These are phyloP conservation scores for Colostygia pectinataria DNA, from an alignment of 2,888 invertebrate species.

Conservation along the genomic window DNA sequence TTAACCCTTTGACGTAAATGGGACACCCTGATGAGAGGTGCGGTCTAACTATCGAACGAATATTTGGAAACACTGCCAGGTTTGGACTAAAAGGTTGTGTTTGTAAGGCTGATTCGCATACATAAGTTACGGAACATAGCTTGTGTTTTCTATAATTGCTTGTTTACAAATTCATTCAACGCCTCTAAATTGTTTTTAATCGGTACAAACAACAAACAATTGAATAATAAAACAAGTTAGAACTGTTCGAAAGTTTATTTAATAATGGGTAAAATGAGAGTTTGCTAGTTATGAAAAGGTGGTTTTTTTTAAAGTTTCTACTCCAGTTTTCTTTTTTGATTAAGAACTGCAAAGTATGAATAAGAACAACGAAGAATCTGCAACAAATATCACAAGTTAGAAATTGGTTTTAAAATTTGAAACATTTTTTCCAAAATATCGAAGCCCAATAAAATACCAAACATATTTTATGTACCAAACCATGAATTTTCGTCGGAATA, in stretches of 20 bases:
- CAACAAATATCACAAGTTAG: too few relatives aligned
- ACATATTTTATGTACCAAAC: too few relatives aligned
- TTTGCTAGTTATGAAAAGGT: too few relatives aligned
- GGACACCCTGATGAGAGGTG: too few relatives aligned
- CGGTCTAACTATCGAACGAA: too few relatives aligned
- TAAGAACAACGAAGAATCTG: constrained; percentile 68
- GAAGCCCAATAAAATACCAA: too few relatives aligned
- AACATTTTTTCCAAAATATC: too few relatives aligned
- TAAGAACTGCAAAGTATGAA: constrained; percentile 65
- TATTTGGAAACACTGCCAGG: too few relatives aligned
- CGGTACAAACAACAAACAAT: background rate
- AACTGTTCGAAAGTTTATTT: constrained; percentile 4
- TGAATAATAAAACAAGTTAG: background rate
- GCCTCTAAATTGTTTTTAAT: constrained; percentile 9
- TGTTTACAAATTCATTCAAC: constrained; percentile 10
- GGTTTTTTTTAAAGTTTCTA: too few relatives aligned
- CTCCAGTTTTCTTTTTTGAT: constrained; percentile 39
- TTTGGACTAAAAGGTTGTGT: background rate
- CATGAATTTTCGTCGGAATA: too few relatives aligned
- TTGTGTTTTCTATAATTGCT: constrained; percentile 7
- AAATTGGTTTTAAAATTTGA: too few relatives aligned
- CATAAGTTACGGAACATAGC: background rate
- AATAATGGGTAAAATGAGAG: background rate
- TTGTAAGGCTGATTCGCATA: background rate
- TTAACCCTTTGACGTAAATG: too few relatives aligned